Conservation (phyloP, 1,140 invertebrate genomes). For the Scaptodrosophila lebanonensis region DNA sequence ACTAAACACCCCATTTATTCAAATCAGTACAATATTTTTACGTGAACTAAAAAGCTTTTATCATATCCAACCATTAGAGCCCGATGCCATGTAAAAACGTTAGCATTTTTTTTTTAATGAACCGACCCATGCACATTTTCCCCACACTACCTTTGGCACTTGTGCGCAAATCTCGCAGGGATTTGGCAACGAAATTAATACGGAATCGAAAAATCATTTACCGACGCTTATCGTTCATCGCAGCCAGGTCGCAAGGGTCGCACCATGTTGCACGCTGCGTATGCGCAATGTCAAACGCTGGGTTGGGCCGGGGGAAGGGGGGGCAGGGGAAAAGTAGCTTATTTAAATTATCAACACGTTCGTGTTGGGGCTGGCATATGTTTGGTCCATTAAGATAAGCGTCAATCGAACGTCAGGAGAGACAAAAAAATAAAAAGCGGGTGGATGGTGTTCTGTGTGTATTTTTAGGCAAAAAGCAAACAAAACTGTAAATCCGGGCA, state of each 20-base stretch:
- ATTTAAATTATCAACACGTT: conserved; percentile 76
- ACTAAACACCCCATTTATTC: no score
- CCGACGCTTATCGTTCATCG: conserved; percentile 55
- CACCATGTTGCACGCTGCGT: conserved; percentile 46
- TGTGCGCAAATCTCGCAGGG: conserved; percentile 53
- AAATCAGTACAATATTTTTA: no score
- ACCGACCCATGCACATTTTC: conserved; percentile 10
- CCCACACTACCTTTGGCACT: neutral
- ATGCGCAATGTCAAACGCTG: conserved; percentile 56
- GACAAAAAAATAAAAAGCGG: conserved; percentile 44
- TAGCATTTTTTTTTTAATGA: conserved; percentile 64
- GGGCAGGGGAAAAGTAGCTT: conserved; percentile 60
- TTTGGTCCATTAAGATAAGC: conserved; percentile 75
- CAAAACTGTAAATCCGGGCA: conserved; percentile 70
- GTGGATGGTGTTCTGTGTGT: conserved; percentile 9
- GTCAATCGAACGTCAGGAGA: conserved; percentile 71
- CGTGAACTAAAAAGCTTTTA: no score
- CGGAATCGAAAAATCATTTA: conserved; percentile 72
- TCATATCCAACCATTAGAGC: no score
- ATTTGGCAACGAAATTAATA: conserved; percentile 67
- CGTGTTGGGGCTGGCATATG: conserved; percentile 38
- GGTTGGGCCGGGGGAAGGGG: neutral
- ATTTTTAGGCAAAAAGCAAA: conserved; percentile 18
- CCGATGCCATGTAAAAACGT: no score
- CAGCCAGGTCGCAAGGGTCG: conserved; percentile 39